Conservation (phyloP, 2,797 vertebrate genomes). For the Choloepus didactylus region DNA sequence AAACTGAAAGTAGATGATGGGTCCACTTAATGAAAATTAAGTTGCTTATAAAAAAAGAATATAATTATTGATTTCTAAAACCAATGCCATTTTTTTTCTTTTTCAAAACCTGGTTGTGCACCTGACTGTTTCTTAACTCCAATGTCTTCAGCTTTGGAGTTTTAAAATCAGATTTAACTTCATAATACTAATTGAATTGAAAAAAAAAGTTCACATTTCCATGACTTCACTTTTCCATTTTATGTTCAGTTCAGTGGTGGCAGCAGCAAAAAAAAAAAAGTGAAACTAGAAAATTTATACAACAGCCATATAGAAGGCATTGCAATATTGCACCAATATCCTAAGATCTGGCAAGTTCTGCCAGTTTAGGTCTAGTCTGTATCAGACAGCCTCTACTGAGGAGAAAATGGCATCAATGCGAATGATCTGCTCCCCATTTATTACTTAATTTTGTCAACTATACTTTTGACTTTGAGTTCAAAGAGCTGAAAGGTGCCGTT, state of each 20-base stretch:
- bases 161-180: slow-evolving; percentile 63
- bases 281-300: slow-evolving; percentile 73
- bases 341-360: slow-evolving; percentile 72
- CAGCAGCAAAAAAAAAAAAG: slow-evolving; percentile 76
- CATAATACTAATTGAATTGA: slow-evolving; percentile 51
- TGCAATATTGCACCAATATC: slow-evolving; percentile 83
- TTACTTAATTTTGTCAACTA: slow-evolving; percentile 69
- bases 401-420: slow-evolving; percentile 71
- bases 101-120: slow-evolving; percentile 67
- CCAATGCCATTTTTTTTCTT: slow-evolving; percentile 44
- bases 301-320: slow-evolving; percentile 82
- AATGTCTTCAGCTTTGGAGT: slow-evolving; percentile 58
- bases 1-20: slow-evolving; percentile 70
- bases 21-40: slow-evolving; percentile 65
- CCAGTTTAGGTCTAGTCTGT: slow-evolving; percentile 69
- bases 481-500: slow-evolving; percentile 74
- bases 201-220: slow-evolving; percentile 77
- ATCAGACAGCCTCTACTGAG: slow-evolving; percentile 71
- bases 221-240: slow-evolving; percentile 72
- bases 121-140: slow-evolving; percentile 69
- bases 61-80: slow-evolving; percentile 68
- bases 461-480: slow-evolving; percentile 41
- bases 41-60: slow-evolving; percentile 42
- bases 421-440: slow-evolving; percentile 65
- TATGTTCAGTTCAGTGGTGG: slow-evolving; percentile 79